Evolutionary conservation across 2,888 invertebrate species (phyloP).

Genomic region (Leucophora obtusa): DNA sequence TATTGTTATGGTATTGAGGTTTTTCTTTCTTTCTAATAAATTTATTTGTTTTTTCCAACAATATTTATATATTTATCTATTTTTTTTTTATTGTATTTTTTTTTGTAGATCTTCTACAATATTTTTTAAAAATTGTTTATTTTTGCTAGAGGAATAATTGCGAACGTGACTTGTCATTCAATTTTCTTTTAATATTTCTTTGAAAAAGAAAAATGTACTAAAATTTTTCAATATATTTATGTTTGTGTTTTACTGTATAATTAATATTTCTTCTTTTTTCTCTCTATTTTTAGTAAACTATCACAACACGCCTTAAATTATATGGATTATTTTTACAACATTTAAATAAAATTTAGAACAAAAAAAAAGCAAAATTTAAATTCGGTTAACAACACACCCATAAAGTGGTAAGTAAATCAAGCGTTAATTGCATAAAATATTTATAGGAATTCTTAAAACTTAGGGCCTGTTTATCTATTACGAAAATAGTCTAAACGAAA

Average conservation of each 20-base stretch:
- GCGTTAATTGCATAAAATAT: background rate
- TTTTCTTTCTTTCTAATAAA: constrained; percentile 8
- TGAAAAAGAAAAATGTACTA: constrained; percentile 42
- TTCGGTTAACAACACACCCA: background rate
- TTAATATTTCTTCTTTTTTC: background rate
- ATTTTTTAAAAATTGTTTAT: constrained; percentile 18
- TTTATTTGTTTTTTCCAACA: constrained; percentile 34
- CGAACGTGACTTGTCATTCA: constrained; percentile 46
- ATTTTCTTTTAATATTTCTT: constrained; percentile 16
- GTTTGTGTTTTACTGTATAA: background rate
- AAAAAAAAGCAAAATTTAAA: background rate
- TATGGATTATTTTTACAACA: constrained; percentile 48
- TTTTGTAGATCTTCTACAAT: background rate
- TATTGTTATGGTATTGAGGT: constrained; percentile 35
- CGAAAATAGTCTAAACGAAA: too few relatives aligned
- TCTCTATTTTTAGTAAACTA: constrained; percentile 29
- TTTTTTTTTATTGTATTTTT: too few relatives aligned
- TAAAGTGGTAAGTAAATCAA: background rate
- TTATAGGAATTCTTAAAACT: too few relatives aligned
- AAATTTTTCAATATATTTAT: background rate
- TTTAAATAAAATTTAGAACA: background rate
- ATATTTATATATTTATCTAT: constrained; percentile 10
- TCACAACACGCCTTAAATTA: constrained; percentile 54
- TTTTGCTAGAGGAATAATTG: constrained; percentile 19
- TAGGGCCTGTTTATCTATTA: too few relatives aligned